These are phyloP conservation scores for Helicoverpa armigera DNA, from an alignment of 1,140 invertebrate species.

Conservation along the genomic window DNA sequence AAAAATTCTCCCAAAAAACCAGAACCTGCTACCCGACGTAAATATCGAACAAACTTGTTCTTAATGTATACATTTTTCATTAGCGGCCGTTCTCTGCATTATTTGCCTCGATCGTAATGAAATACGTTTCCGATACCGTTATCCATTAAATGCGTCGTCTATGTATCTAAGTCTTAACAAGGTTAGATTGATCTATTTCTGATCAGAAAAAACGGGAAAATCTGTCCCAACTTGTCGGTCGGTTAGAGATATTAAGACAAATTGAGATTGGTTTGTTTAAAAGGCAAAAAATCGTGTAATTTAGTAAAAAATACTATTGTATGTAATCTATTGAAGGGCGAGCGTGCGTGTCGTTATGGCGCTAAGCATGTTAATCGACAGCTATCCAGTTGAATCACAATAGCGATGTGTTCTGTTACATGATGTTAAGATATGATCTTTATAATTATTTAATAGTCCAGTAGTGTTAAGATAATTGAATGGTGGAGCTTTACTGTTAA, in stretches of 20 bases:
- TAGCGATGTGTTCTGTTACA: constrained; percentile 31
- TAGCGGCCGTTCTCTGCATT: constrained; percentile 47
- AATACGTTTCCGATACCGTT: constrained; percentile 28
- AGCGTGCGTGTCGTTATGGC: constrained; percentile 34
- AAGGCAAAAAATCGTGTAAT: constrained; percentile 28
- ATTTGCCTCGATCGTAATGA: constrained; percentile 38
- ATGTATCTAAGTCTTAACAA: constrained; percentile 13
- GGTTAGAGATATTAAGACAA: constrained; percentile 23
- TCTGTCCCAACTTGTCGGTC: constrained; percentile 7
- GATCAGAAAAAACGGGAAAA: constrained; percentile 18
- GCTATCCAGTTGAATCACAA: constrained; percentile 25
- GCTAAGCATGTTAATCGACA: constrained; percentile 9
- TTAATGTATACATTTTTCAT: constrained; percentile 31
- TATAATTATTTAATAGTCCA: constrained; percentile 31
- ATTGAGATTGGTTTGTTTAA: constrained; percentile 3
- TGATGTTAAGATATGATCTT: constrained; percentile 20
- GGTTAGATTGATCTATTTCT: constrained; percentile 21
- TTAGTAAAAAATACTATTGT: constrained; percentile 19
- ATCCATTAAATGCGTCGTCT: neutral
- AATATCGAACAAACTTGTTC: constrained; percentile 49
- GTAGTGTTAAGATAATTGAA: constrained; percentile 17
- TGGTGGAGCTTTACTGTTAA: constrained; percentile 15
- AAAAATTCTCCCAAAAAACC: constrained; percentile 52
- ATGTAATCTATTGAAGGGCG: constrained; percentile 37
- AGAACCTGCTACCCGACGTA: constrained; percentile 9